phyloP scores from a whole-genome alignment of 1,140 invertebrate species.

The Trichonephila inaurata region DNA sequence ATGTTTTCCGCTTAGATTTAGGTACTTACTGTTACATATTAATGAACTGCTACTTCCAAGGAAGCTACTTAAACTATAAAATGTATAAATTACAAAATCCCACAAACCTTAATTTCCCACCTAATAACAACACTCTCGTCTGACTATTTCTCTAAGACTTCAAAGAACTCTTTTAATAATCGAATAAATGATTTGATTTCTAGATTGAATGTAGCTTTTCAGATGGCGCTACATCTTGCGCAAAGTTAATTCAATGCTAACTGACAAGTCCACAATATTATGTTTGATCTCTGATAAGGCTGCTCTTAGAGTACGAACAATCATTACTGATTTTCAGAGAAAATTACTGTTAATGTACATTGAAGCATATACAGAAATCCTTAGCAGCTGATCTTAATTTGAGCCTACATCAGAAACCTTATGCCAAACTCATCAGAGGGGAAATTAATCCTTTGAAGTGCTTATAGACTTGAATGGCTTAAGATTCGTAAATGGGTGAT shows the following conservation, averaged over 20 bases:
- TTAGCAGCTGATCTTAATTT: conserved; percentile 27
- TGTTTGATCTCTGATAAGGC: not conserved
- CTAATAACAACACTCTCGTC: no score
- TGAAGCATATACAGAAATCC: not conserved
- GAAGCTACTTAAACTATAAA: no score
- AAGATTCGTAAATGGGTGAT: conserved; percentile 1
- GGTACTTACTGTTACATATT: no score
- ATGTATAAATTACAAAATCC: not conserved
- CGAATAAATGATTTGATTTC: conserved; percentile 10
- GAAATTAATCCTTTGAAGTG: conserved; percentile 33
- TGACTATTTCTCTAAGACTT: not conserved
- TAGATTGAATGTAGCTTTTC: not conserved
- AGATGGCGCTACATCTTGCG: not conserved
- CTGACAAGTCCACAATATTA: not conserved
- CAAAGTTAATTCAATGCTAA: conserved; percentile 27
- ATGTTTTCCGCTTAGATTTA: no score
- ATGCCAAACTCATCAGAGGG: not conserved
- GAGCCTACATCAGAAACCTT: not conserved
- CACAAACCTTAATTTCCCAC: no score
- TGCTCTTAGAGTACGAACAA: not conserved
- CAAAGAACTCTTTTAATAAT: not conserved
- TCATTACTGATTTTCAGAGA: not conserved
- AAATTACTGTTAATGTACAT: not conserved
- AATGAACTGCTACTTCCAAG: no score
- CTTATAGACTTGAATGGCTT: not conserved